Conservation (phyloP, 2,113 vertebrate genomes). For the Dermatemys mawii region DNA sequence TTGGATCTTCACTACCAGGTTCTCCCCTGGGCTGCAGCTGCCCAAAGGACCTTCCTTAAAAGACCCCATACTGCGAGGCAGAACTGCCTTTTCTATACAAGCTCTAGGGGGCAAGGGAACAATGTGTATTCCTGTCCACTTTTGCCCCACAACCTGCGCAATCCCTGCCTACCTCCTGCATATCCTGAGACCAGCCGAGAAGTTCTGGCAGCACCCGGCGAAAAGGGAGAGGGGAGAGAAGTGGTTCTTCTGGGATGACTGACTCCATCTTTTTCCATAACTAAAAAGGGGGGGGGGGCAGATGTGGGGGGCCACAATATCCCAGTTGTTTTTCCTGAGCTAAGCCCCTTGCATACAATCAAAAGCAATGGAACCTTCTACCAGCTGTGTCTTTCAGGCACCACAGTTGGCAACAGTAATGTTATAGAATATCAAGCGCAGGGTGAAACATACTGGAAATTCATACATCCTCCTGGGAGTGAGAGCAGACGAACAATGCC, state of each 20-base stretch:
- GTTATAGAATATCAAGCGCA: neutral
- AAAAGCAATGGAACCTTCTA: neutral
- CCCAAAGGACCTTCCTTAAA: too few species aligned
- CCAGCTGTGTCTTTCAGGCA: neutral
- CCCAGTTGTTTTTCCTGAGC: neutral
- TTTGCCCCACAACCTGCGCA: neutral
- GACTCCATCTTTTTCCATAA: neutral
- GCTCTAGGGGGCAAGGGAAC: neutral
- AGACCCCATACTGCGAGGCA: neutral
- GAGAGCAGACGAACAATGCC: neutral
- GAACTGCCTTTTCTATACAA: neutral
- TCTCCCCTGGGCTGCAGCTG: neutral
- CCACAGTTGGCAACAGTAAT: neutral
- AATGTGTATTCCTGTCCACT: neutral
- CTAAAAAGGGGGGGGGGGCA: neutral
- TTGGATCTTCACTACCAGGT: neutral
- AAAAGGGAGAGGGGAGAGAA: neutral
- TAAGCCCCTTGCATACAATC: neutral
- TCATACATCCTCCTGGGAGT: accelerated
- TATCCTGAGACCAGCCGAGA: neutral
- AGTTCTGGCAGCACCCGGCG: neutral
- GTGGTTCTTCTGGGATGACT: neutral
- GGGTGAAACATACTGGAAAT: accelerated
- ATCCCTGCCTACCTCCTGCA: too few species aligned
- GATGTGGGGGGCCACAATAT: neutral